A percentile compares a stretch with the other conserved stretches of the same genome.
Conservation (phyloP, 23 tunicate species). For the Diplosoma virens region DNA sequence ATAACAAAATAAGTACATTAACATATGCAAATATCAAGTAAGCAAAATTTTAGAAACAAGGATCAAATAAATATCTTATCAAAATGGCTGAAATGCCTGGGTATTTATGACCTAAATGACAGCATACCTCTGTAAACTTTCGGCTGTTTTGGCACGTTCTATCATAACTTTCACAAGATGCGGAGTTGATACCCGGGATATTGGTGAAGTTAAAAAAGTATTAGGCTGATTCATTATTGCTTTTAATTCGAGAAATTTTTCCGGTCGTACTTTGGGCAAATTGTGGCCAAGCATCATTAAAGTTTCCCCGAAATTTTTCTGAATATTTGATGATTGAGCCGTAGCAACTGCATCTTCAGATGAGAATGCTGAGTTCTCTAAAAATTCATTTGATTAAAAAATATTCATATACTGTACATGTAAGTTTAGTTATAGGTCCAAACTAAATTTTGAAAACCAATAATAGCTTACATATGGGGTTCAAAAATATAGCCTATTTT, state of each 20-base stretch:
- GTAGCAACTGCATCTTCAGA: constrained; percentile 47
- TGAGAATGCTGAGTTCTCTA: background rate
- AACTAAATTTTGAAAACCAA: no score
- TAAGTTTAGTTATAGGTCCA: no score
- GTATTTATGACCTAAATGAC: no score
- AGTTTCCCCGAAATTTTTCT: constrained; percentile 34
- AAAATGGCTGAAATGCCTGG: no score
- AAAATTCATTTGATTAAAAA: no score
- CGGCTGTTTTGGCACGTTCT: constrained; percentile 1
- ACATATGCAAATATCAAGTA: no score
- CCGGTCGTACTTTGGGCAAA: constrained; percentile 22
- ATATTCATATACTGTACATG: no score
- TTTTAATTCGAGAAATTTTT: constrained; percentile 30
- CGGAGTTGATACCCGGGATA: constrained; percentile 25
- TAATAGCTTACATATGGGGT: no score
- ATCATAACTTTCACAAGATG: constrained; percentile 7
- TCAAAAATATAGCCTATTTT: no score
- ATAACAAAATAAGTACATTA: no score
- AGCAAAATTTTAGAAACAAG: no score
- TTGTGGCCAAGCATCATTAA: constrained; percentile 48
- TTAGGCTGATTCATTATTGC: constrained; percentile 17
- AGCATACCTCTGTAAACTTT: background rate
- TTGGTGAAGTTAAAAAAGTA: background rate
- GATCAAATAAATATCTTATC: no score
- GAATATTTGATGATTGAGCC: constrained; percentile 48